phyloP scores from a whole-genome alignment of 2,113 vertebrate species.

The Cephalopholis sonnerati region DNA sequence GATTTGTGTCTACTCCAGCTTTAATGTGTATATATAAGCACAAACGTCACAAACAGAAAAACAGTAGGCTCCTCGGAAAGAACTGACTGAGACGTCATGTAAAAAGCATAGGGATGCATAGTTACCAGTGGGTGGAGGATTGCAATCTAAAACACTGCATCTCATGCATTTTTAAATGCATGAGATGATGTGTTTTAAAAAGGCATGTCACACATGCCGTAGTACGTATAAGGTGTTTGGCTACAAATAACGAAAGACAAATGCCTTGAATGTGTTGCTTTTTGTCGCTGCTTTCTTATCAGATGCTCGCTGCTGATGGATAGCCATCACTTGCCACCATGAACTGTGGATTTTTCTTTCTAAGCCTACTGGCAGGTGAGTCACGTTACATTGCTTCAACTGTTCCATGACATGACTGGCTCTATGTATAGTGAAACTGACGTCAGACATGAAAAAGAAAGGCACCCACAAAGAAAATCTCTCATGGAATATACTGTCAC shows the following conservation, averaged over 20 bases:
- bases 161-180: background rate
- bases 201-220: background rate
- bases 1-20: too few relatives aligned
- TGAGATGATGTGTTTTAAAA: background rate
- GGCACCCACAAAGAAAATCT: background rate
- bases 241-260: background rate
- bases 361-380: slow-evolving; percentile 34
- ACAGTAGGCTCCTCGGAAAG: too few relatives aligned
- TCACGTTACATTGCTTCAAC: background rate
- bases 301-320: slow-evolving; percentile 6
- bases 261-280: slow-evolving; percentile 10
- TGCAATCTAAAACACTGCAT: background rate
- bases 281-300: slow-evolving; percentile 20
- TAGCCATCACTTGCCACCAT: slow-evolving; percentile 20
- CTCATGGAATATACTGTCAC: background rate
- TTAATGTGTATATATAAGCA: too few relatives aligned
- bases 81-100: too few relatives aligned
- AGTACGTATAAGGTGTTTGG: background rate
- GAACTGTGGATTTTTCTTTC: slow-evolving; percentile 1
- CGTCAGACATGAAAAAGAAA: background rate
- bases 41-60: too few relatives aligned
- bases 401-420: background rate
- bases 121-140: background rate
- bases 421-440: background rate
- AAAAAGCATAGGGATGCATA: too few relatives aligned